These are phyloP conservation scores for Vulpes vulpes DNA, from an alignment of 2,113 vertebrate genomes.

Conservation along the genomic window DNA sequence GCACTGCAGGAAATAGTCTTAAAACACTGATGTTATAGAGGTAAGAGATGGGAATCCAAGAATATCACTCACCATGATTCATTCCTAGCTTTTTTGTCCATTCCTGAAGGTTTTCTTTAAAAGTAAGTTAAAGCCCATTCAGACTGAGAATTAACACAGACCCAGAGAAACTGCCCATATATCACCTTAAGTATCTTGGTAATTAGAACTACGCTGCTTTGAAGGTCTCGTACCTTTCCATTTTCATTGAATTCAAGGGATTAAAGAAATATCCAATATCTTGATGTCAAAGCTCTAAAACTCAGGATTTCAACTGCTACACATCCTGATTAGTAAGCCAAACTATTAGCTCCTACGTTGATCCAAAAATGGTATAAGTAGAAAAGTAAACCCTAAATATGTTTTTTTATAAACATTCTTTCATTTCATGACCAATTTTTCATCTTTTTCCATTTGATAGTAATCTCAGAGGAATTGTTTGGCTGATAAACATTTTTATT, in stretches of 20 bases:
- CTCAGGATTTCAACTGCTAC: background rate
- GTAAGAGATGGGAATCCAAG: background rate
- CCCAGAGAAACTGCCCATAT: conserved; percentile 74
- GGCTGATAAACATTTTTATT: conserved; percentile 71
- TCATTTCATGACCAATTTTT: background rate
- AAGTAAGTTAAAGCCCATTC: conserved; percentile 36
- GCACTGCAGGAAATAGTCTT: background rate
- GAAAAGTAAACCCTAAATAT: background rate
- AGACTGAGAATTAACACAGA: conserved; percentile 73
- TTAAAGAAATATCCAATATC: conserved; percentile 44
- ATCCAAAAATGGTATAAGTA: background rate
- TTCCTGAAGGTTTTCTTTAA: conserved; percentile 39
- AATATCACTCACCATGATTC: background rate
- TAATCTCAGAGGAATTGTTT: conserved; percentile 27
- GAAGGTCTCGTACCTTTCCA: conserved; percentile 55
- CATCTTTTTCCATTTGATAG: background rate
- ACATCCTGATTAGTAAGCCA: background rate
- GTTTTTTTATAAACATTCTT: background rate
- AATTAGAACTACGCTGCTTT: conserved; percentile 71
- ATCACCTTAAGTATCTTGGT: background rate
- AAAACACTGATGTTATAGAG: background rate
- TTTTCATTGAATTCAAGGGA: conserved; percentile 58
- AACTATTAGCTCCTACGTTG: conserved; percentile 26
- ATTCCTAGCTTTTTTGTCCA: background rate
- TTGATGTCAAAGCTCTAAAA: conserved; percentile 53